A percentile compares a stretch with the other conserved stretches of the same genome.
Evolutionary conservation across 2,113 vertebrate genomes (phyloP).

Genomic region (Cygnus buccinator): DNA sequence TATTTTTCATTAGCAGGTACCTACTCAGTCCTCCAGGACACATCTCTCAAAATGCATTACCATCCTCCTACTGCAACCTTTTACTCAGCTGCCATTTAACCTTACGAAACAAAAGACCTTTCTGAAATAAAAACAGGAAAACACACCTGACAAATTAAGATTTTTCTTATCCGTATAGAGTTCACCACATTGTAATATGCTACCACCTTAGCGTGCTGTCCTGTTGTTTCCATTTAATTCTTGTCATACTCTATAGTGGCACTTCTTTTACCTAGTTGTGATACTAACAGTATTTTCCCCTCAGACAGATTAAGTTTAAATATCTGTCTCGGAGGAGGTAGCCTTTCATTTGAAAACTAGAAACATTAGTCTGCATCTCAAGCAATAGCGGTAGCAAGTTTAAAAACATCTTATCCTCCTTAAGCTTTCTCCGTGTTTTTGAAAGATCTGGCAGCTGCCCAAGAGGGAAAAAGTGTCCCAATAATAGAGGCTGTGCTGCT

Average conservation of each 20-base stretch:
- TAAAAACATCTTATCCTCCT: neutral
- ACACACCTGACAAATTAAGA: neutral
- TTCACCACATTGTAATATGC: too few species aligned
- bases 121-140: neutral
- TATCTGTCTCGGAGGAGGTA: neutral
- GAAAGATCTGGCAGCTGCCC: conserved; percentile 11
- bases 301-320: neutral
- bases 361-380: neutral
- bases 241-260: neutral
- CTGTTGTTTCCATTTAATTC: neutral
- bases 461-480: conserved; percentile 18
- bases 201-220: neutral
- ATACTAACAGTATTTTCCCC: neutral
- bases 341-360: neutral
- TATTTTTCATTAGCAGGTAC: neutral
- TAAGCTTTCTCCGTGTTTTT: neutral
- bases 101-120: neutral
- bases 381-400: neutral
- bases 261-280: neutral
- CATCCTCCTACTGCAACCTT: neutral
- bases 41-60: neutral
- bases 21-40: neutral
- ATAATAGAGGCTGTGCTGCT: conserved; percentile 16
- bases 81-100: neutral
- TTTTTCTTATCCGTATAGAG: neutral